Percentiles rank a stretch among this genome's conserved stretches.
Evolutionary conservation across 2,797 vertebrate species (phyloP).

Genomic region (Chelon labrosus): DNA sequence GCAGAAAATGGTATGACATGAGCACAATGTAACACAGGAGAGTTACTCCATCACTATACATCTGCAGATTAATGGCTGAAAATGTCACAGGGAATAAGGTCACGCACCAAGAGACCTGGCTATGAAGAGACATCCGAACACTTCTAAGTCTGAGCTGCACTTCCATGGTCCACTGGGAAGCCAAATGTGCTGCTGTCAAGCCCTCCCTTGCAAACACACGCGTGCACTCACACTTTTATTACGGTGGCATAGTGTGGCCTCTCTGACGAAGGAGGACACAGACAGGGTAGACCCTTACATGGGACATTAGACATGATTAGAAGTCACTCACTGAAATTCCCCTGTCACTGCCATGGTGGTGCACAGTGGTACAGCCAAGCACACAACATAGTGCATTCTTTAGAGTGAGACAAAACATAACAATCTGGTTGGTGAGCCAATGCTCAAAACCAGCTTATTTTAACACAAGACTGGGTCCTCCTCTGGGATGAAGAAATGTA

Average conservation of each 20-base stretch:
- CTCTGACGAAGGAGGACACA: slow-evolving; percentile 71
- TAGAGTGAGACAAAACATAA: slow-evolving; percentile 14
- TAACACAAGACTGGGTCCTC: background rate
- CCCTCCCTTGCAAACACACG: slow-evolving; percentile 33
- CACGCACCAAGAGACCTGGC: slow-evolving; percentile 76
- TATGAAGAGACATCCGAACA: slow-evolving; percentile 75
- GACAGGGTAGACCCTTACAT: slow-evolving; percentile 76
- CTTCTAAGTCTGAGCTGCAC: slow-evolving; percentile 64
- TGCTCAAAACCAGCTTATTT: slow-evolving; percentile 2
- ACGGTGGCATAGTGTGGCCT: slow-evolving; percentile 45
- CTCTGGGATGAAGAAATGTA: background rate
- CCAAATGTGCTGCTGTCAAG: slow-evolving; percentile 73
- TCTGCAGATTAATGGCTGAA: slow-evolving; percentile 85
- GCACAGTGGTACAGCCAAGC: slow-evolving; percentile 23
- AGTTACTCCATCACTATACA: slow-evolving; percentile 78
- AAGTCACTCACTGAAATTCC: slow-evolving; percentile 70
- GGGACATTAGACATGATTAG: slow-evolving; percentile 84
- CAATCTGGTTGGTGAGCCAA: slow-evolving; percentile 7
- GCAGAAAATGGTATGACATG: slow-evolving; percentile 72
- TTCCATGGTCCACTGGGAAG: slow-evolving; percentile 68
- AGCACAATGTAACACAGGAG: slow-evolving; percentile 76
- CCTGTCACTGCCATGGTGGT: slow-evolving; percentile 28
- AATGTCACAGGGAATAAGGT: slow-evolving; percentile 87
- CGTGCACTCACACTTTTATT: slow-evolving; percentile 38
- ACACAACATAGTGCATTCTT: slow-evolving; percentile 6